Evolutionary conservation across 2,888 invertebrate genomes (phyloP), one percentile per base, ranked within the genome.

Genomic region (Drosophila mimica): DNA sequence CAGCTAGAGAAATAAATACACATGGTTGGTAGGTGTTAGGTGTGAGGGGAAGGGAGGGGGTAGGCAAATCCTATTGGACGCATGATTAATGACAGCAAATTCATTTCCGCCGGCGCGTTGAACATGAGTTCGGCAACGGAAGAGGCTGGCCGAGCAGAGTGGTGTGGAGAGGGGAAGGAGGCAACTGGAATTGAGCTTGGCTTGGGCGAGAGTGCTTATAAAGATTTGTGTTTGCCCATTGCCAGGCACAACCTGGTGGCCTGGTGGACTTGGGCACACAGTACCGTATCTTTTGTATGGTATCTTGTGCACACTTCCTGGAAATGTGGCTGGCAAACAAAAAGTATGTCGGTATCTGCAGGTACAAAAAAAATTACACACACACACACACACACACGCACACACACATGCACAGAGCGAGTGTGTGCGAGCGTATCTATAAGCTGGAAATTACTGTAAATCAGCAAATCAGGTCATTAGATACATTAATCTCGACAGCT

Each of bases 381-480:
- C 6, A 25, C 17, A 54, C 17, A 4, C 8, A 20, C 31, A 30
- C 4, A 17, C 31, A n/a, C 17, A 9, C 9, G 30, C 30, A 30
- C 11, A 38, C 8, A 40, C 38, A 40, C 9, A n/a, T 5, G 0
- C n/a, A n/a, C 17, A 9, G 65, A 33, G 20, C n/a, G 34, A 28
- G 62, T 60, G 62, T 64, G 53, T 40, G 67, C 58, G 66, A 43
- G 65, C 36, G 62, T 70, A 70, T 72, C 74, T 81, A 64, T 84
- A 74, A 82, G 88, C 85, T 90, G 83, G 81, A 89, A 89, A 89
- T 88, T 89, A 85, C 90, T 84, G 84, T 89, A 88, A 89, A 89
- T 88, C 89, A 83, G 89, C 84, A 84, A 89, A 90, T 88, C 89
- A 84, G 89, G 89, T 89, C 89, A 90, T 89, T 90, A 88, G 88